Conservation (phyloP, 2,113 vertebrate genomes). For the Proteles cristata region DNA sequence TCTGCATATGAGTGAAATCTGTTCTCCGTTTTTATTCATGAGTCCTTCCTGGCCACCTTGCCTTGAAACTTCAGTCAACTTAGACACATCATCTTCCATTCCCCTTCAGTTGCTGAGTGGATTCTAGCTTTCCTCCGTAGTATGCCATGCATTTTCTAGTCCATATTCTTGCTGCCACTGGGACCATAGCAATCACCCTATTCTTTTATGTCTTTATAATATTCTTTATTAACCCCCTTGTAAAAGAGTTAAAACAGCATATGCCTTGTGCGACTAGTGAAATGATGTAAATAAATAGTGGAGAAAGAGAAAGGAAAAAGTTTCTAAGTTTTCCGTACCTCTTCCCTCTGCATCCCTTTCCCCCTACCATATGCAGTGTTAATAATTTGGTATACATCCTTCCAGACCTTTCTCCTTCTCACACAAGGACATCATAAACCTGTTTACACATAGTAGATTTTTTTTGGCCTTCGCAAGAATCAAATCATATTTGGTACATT, state of each 20-base stretch:
- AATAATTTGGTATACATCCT: background rate
- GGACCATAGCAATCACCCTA: background rate
- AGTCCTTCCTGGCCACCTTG: background rate
- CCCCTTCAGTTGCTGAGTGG: background rate
- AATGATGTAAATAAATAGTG: background rate
- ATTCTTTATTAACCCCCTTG: conserved; percentile 10
- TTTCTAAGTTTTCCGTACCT: background rate
- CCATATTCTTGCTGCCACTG: background rate
- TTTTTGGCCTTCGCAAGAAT: background rate
- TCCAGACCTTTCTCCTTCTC: background rate
- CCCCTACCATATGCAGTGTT: background rate
- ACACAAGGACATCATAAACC: background rate
- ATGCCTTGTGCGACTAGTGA: background rate
- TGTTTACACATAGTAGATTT: background rate
- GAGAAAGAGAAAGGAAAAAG: background rate
- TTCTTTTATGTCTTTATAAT: background rate
- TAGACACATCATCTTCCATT: background rate
- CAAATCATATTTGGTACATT: background rate
- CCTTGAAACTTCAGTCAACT: background rate
- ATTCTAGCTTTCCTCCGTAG: background rate
- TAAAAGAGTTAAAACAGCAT: background rate
- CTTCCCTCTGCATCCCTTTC: background rate
- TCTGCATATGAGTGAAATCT: background rate
- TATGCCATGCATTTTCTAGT: background rate
- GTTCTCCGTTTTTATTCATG: background rate